Conservation (phyloP, 2,797 vertebrate species). For the Syngnathus acus region DNA sequence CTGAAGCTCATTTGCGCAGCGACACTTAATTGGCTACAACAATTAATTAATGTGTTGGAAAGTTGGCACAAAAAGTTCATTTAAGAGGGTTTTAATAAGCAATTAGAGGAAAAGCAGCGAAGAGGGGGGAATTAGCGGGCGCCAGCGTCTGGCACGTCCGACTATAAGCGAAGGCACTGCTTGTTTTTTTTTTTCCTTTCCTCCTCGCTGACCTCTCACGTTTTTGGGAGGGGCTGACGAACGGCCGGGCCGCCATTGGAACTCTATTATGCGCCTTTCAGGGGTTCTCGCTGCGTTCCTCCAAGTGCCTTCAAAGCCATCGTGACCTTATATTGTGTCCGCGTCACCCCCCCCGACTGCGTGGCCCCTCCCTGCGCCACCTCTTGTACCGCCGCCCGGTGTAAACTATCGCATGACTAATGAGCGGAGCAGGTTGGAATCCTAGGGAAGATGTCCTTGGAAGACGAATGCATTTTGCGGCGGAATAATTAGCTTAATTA, state of each 20-base stretch:
- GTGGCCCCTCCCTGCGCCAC: conserved; percentile 18
- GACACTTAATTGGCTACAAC: conserved; percentile 99
- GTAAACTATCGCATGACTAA: conserved; percentile 91
- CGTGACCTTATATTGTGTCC: conserved; percentile 41
- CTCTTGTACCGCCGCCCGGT: conserved; percentile 62
- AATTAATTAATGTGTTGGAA: conserved; percentile 99
- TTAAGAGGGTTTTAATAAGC: conserved; percentile 76
- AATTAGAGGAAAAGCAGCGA: conserved; percentile 67
- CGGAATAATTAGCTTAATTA: conserved; percentile 99
- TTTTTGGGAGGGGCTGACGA: conserved; percentile 20
- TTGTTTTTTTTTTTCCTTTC: conserved; percentile 7
- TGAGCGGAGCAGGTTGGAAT: conserved; percentile 90
- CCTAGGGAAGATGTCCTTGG: conserved; percentile 96
- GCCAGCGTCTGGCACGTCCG: conserved; percentile 35
- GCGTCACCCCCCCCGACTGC: conserved; percentile 22
- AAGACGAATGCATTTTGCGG: conserved; percentile 95
- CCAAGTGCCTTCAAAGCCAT: conserved; percentile 35
- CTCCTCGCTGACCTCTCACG: conserved; percentile 37
- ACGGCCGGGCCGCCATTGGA: conserved; percentile 22
- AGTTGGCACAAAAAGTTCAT: conserved; percentile 92
- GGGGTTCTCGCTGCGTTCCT: conserved; percentile 15
- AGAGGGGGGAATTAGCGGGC: conserved; percentile 61
- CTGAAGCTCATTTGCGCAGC: conserved; percentile 95
- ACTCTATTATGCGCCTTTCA: conserved; percentile 16
- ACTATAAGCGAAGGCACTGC: conserved; percentile 12